Conservation (phyloP, 2,888 invertebrate species). For the Lysandra coridon region DNA sequence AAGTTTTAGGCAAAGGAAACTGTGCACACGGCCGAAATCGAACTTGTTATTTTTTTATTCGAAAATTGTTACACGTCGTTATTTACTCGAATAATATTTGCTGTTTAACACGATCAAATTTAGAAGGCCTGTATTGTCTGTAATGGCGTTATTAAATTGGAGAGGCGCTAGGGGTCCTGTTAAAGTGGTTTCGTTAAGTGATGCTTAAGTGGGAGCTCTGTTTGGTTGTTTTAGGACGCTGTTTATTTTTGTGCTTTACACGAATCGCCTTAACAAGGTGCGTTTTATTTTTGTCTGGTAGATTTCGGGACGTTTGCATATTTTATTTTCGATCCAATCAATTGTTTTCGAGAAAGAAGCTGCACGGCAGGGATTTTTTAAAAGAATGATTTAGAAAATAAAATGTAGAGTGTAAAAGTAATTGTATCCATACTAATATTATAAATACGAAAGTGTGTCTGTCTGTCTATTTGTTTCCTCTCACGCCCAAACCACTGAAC, state of each 20-base stretch:
- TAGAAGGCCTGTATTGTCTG: conserved; percentile 49
- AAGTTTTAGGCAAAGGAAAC: conserved; percentile 6
- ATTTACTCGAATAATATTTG: conserved; percentile 66
- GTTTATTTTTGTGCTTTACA: conserved; percentile 69
- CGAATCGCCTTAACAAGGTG: conserved; percentile 68
- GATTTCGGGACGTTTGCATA: conserved; percentile 39
- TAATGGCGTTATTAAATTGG: conserved; percentile 43
- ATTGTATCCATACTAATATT: not conserved
- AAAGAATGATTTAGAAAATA: not conserved
- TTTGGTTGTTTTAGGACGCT: conserved; percentile 75
- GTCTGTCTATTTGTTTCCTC: too few species aligned
- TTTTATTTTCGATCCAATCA: conserved; percentile 26
- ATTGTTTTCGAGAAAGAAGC: not conserved
- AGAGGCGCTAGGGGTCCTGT: conserved; percentile 49
- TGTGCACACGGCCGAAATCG: conserved; percentile 40
- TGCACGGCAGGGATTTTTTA: not conserved
- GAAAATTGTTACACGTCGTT: conserved; percentile 65
- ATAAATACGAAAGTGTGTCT: too few species aligned
- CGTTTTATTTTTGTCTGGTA: conserved; percentile 59
- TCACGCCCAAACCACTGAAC: too few species aligned
- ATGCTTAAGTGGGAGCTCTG: conserved; percentile 73
- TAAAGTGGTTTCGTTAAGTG: conserved; percentile 67
- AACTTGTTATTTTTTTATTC: conserved; percentile 63
- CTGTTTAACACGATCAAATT: conserved; percentile 59
- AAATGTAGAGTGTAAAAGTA: not conserved